Conservation (phyloP, 2,888 invertebrate species). For the Tiliacea citrago region DNA sequence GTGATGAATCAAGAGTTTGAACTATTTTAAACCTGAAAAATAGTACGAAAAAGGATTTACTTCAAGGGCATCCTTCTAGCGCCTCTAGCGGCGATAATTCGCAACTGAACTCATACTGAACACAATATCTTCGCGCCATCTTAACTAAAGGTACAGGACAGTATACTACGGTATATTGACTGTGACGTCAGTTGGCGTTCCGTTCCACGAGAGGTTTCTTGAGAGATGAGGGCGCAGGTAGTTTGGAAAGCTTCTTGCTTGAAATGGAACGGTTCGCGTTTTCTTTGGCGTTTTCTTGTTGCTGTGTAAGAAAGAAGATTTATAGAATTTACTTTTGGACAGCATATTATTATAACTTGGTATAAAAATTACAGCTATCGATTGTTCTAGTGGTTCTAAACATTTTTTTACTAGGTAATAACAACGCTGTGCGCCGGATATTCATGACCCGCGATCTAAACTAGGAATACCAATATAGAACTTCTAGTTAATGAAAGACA, state of each 20-base stretch:
- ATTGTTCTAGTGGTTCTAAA: neutral
- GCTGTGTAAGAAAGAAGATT: constrained; percentile 61
- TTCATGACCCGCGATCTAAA: too few species aligned
- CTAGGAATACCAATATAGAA: neutral
- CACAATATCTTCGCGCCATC: constrained; percentile 49
- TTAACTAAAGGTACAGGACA: constrained; percentile 34
- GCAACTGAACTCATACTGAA: constrained; percentile 32
- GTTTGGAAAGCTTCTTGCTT: constrained; percentile 79
- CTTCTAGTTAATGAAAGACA: too few species aligned
- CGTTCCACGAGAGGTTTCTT: constrained; percentile 83
- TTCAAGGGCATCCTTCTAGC: constrained; percentile 14
- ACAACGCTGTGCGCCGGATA: neutral
- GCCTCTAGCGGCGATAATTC: constrained; percentile 27
- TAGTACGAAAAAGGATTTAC: constrained; percentile 3
- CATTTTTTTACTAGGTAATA: neutral
- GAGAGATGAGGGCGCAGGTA: constrained; percentile 79
- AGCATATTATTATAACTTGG: too few species aligned
- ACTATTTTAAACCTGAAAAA: constrained; percentile 3
- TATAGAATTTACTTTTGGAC: neutral
- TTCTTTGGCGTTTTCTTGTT: constrained; percentile 80
- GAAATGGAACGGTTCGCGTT: constrained; percentile 75
- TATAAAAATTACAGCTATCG: neutral
- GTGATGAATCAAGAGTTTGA: neutral
- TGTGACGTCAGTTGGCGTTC: constrained; percentile 70
- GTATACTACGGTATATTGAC: constrained; percentile 21